Percentiles rank a stretch among this genome's conserved stretches.
Evolutionary conservation across 2,113 vertebrate species (phyloP).

Genomic region (Silurus glanis): DNA sequence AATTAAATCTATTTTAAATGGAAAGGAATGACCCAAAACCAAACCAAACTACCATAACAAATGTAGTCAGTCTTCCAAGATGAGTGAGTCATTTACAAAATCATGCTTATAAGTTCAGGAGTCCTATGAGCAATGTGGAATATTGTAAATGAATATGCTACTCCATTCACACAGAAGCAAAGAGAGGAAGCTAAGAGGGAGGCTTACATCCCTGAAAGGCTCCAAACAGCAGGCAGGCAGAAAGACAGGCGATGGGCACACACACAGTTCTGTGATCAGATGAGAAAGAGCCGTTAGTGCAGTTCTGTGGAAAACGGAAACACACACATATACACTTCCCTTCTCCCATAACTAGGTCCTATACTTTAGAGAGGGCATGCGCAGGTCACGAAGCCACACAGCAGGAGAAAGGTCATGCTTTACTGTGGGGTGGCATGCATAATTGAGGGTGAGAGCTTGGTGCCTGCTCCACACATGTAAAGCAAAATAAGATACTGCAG

Average conservation of each 20-base stretch:
- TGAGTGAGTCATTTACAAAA: background rate
- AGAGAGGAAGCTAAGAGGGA: conserved; percentile 42
- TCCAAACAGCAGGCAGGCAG: conserved; percentile 66
- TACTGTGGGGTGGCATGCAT: conserved; percentile 24
- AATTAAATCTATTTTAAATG: background rate
- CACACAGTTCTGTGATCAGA: conserved; percentile 67
- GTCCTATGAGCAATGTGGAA: background rate
- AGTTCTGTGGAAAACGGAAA: conserved; percentile 34
- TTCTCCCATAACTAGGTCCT: conserved; percentile 5
- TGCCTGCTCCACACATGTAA: conserved; percentile 1
- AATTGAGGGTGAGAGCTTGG: background rate
- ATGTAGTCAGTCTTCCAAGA: background rate
- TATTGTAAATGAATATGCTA: background rate
- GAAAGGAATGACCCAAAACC: background rate
- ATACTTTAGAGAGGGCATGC: conserved; percentile 22
- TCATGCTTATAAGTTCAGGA: background rate
- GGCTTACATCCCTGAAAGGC: conserved; percentile 65
- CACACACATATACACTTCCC: background rate
- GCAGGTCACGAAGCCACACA: conserved; percentile 2
- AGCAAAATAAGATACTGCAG: conserved; percentile 23
- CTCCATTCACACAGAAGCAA: conserved; percentile 46
- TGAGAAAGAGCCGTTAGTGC: conserved; percentile 63
- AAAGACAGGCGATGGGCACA: conserved; percentile 59
- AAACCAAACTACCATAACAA: background rate
- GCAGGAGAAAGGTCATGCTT: conserved; percentile 15